A percentile compares a stretch with the other conserved stretches of the same genome.
Evolutionary conservation across 2,797 vertebrate genomes (phyloP).

Genomic region (Fratercula arctica): DNA sequence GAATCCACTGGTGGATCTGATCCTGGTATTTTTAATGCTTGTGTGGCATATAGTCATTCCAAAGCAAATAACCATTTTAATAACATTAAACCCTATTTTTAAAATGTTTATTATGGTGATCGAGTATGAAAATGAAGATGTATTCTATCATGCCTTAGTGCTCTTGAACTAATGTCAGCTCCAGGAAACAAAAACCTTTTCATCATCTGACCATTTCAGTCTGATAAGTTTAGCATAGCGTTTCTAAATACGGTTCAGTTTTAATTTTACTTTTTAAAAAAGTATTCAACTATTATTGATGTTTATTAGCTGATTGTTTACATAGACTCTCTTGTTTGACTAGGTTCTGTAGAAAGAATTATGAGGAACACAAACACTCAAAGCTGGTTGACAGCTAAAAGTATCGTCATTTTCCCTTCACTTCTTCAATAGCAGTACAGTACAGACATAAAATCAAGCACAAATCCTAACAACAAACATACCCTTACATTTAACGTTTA

Average conservation of each 20-base stretch:
- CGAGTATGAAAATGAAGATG: neutral
- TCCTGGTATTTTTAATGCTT: neutral
- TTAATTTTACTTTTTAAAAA: neutral
- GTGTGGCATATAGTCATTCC: neutral
- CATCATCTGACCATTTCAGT: accelerated
- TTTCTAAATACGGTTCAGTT: neutral
- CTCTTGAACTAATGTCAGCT: neutral
- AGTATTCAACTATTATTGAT: neutral
- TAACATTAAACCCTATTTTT: neutral
- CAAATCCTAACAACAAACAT: neutral
- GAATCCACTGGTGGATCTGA: neutral
- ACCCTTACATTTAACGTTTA: neutral
- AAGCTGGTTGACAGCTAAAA: neutral
- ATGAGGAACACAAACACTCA: neutral
- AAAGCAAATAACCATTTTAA: neutral
- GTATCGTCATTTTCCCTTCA: neutral
- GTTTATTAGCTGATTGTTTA: neutral
- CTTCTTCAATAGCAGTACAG: neutral
- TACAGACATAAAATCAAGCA: neutral
- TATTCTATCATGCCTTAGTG: neutral
- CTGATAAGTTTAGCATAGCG: neutral
- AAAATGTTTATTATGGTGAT: neutral
- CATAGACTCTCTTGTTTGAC: neutral
- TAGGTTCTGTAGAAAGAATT: neutral
- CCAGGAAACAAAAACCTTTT: neutral